Evolutionary conservation across 2,888 invertebrate species (phyloP).

Genomic region (Chloroclystis v-ata): DNA sequence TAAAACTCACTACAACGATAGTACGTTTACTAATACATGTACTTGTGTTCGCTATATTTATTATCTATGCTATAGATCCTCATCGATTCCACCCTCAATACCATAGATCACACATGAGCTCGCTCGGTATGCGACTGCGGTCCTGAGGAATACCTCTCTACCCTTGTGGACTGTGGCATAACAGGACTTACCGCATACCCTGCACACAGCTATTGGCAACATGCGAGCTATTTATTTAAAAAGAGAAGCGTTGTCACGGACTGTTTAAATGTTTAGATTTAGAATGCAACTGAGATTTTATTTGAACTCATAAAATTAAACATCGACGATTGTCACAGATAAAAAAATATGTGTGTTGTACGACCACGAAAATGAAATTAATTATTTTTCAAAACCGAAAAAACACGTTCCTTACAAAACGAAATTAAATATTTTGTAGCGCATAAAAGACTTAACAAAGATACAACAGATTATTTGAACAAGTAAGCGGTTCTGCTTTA

Average conservation of each 20-base stretch:
- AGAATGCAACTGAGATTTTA: no score
- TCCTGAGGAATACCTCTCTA: constrained; percentile 5
- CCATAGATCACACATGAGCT: constrained; percentile 3
- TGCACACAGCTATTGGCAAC: no score
- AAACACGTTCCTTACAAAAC: neutral
- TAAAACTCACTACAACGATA: no score
- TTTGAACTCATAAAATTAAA: no score
- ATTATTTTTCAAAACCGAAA: neutral
- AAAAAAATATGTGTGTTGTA: no score
- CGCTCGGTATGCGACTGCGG: constrained; percentile 15
- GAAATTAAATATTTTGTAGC: constrained; percentile 3
- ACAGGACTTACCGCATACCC: constrained; percentile 1
- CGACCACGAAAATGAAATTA: no score
- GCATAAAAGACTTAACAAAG: constrained; percentile 6
- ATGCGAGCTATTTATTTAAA: no score
- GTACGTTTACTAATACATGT: no score
- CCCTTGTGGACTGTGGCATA: constrained; percentile 5
- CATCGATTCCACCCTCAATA: neutral
- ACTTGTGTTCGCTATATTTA: no score
- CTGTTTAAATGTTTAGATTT: no score
- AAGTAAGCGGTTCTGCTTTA: constrained; percentile 5
- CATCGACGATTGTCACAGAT: no score
- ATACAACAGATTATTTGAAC: constrained; percentile 9
- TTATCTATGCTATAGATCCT: no score
- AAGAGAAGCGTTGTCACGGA: neutral